A percentile compares a stretch with the other conserved stretches of the same genome.
Conservation (phyloP, 2,797 vertebrate species). For the Heterohyrax brucei region DNA sequence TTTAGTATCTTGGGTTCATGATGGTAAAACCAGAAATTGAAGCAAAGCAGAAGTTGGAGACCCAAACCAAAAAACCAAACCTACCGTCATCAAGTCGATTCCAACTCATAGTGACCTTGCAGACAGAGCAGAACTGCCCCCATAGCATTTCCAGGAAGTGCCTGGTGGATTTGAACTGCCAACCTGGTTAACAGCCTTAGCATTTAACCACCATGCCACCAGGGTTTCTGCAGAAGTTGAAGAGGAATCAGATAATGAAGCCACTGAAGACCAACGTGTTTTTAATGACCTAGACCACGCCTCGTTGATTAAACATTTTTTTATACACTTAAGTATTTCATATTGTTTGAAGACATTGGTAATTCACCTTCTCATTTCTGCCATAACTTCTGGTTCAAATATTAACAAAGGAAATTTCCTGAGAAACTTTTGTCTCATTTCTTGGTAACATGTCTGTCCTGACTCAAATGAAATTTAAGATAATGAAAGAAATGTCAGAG, state of each 20-base stretch:
- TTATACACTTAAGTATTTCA: not conserved
- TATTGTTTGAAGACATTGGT: constrained; percentile 47
- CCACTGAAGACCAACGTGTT: not conserved
- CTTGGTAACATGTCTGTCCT: not conserved
- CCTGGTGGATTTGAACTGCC: too few species aligned
- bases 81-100: too few species aligned
- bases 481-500: not conserved
- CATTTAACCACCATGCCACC: too few species aligned
- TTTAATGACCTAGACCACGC: not conserved
- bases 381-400: constrained; percentile 36
- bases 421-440: not conserved
- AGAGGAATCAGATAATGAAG: constrained; percentile 31
- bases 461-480: not conserved
- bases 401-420: constrained; percentile 56
- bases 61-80: too few species aligned
- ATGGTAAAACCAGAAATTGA: not conserved
- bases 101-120: too few species aligned
- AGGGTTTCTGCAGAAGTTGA: not conserved
- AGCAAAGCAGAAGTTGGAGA: not conserved
- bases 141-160: too few species aligned
- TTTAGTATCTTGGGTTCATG: not conserved
- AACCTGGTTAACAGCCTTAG: too few species aligned
- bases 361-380: not conserved
- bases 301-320: not conserved
- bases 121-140: too few species aligned